Evolutionary conservation across 2,888 invertebrate species (phyloP), one percentile per base, ranked within the genome.

Genomic region (Meteorus cinctellus): DNA sequence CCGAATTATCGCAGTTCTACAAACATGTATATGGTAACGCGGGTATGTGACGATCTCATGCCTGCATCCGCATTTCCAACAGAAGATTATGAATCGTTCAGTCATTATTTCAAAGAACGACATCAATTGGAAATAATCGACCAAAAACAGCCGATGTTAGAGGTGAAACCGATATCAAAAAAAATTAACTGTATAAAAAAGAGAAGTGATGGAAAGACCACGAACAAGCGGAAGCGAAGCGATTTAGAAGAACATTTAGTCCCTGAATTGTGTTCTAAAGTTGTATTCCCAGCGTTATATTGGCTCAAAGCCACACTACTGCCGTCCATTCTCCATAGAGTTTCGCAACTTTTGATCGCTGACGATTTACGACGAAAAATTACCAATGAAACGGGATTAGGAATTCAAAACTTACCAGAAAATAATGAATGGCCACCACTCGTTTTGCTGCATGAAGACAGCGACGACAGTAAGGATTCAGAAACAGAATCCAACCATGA

Each of bases 281-380:
- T 94, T 79, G 91, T 91, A 0, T 95, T 93, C 86, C 95, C 96
- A 0, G 92, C 94, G 24, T 90, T 94, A 14, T 91, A 97, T 77
- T 98, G 97, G 96, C 91, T 95, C 29, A 97, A 98, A 89, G 94
- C 96, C 0, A 93, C 94, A 1, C 92, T 95, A 72, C 86, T 99
- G 75, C 98, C 99, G 0, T 94, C 96, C 27, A 92, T 98, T 75
- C 86, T 98, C 41, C 96, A 97, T 86, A 93, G 98, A 86, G 90
- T 94, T 1, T 87, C 92, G 67, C 93, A 93, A 86, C 89, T 97
- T 27, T 90, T 96, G 14, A 88, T 94, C 59, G 94, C 96, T 0
- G 94, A 96, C 81, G 95, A 96, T 84, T 90, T 97, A 1, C 91
- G 95, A 41, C 80, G 83, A 12, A 88, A 87, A 82, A 93, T 95